Base-by-base conservation (phyloP, 2,797 vertebrate genomes). In the Myoxocephalus aenaeus region DNA sequence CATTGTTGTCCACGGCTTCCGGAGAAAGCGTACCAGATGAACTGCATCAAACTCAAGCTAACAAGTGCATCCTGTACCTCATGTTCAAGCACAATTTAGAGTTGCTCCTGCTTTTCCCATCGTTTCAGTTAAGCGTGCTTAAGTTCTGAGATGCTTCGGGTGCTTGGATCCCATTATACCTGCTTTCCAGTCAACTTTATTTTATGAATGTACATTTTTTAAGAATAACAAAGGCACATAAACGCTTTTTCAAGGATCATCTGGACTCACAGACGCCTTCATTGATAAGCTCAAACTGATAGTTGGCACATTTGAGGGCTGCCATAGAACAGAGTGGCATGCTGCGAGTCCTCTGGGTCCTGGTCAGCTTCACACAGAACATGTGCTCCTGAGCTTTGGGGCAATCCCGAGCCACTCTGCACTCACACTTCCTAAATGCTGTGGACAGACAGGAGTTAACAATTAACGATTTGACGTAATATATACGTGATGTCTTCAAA, bases 311-410 rank as follows among this genome's bases (percentile, higher is more conserved):
- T 66, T 81, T 94, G 53, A 94, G 75, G 38, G 94, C 79, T 15
- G 93, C 94, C 82, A 95, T 66, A 6, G 86, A 73, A 63, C 96
- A 97, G 13, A 95, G 85, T 58, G 75, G 91, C 70, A 92, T 18
- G 67, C 80, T 93, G 73, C 72, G 95, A 32, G 81, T 84, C 54
- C 10, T 92, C 44, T 22, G 87, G 77, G 42, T 70, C 0, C 84
- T 81, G 46, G 66, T 80, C 2, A 94, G 56, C 79, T 86, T 94
- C 77, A 96, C 61, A 17, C 95, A 96, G 76, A 92, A 96, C 75
- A 34, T 75, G 4, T 83, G 75, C 1, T 59, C 34, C 11, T 59
- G 68, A 0, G 68, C 67, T 57, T 82, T 88, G 2, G 48, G 63
- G 67, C 93, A 95, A 2, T 93, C 86, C 1, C 75, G 82, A 27